These are phyloP conservation scores for Punctoribates punctum DNA, from an alignment of 2,888 invertebrate genomes.

Conservation along the genomic window DNA sequence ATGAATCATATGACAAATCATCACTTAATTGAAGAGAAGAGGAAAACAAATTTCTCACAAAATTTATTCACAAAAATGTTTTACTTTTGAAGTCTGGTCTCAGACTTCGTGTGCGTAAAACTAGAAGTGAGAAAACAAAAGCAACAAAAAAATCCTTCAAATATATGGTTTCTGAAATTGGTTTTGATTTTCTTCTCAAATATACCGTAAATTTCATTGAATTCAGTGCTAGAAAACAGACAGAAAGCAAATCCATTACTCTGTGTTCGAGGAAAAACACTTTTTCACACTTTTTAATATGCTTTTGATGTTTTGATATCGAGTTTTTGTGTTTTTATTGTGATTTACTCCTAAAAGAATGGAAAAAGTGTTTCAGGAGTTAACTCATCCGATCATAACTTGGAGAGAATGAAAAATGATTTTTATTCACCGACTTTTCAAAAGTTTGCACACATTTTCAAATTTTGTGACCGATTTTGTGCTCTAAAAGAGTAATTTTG, in stretches of 20 bases:
- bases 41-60: background rate
- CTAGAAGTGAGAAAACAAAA: constrained; percentile 9
- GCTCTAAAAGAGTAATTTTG: background rate
- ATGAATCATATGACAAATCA: constrained; percentile 6
- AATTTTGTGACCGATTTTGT: background rate
- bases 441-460: constrained; percentile 11
- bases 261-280: background rate
- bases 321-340: constrained; percentile 7
- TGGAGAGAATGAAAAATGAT: constrained; percentile 31
- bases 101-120: background rate
- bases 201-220: constrained; percentile 18
- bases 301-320: background rate
- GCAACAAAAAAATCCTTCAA: background rate
- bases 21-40: background rate
- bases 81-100: background rate
- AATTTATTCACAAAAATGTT: constrained; percentile 13
- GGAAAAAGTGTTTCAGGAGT: background rate
- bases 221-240: background rate
- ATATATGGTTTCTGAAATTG: constrained; percentile 17
- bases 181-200: constrained; percentile 9
- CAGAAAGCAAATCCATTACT: background rate
- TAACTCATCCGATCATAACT: constrained; percentile 10
- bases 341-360: constrained; percentile 9
- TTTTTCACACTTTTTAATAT: constrained; percentile 5
- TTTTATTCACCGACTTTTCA: constrained; percentile 24